A percentile compares a stretch with the other conserved stretches of the same genome.
Conservation (phyloP, 2,888 invertebrate species). For the Plusia festucae region DNA sequence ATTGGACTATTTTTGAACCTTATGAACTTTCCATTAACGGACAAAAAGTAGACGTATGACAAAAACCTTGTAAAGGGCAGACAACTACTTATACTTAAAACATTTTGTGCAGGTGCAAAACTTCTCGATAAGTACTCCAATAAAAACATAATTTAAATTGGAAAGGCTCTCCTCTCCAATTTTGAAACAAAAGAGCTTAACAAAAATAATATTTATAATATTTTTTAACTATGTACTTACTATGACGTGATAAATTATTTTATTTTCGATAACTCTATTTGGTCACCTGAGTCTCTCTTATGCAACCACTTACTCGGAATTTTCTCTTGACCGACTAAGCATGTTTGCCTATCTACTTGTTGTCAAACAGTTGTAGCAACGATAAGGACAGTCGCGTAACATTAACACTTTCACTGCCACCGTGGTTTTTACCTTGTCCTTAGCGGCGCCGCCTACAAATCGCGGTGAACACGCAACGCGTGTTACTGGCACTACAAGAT, state of each 20-base stretch:
- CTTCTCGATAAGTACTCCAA: too few relatives aligned
- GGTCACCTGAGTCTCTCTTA: slow-evolving; percentile 35
- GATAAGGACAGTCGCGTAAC: slow-evolving; percentile 25
- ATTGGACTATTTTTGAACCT: not conserved
- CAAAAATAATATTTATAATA: too few relatives aligned
- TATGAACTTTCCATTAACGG: not conserved
- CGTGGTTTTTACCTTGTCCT: too few relatives aligned
- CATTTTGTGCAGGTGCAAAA: slow-evolving; percentile 1
- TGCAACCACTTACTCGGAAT: slow-evolving; percentile 54
- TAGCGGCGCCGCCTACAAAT: too few relatives aligned
- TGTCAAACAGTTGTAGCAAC: slow-evolving; percentile 26
- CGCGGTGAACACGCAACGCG: too few relatives aligned
- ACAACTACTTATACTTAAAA: not conserved
- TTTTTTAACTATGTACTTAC: too few relatives aligned
- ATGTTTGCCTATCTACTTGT: slow-evolving; percentile 25
- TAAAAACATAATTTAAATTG: too few relatives aligned
- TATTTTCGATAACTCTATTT: slow-evolving; percentile 16
- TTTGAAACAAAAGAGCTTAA: too few relatives aligned
- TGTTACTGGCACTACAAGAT: too few relatives aligned
- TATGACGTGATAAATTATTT: slow-evolving; percentile 14
- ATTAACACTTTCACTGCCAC: too few relatives aligned
- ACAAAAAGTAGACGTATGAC: not conserved
- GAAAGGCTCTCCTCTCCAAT: too few relatives aligned
- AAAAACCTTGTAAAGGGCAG: not conserved
- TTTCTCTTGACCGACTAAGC: slow-evolving; percentile 50